A percentile compares a stretch with the other conserved stretches of the same genome.
Evolutionary conservation across 2,113 vertebrate species (phyloP).

Genomic region (Ptilorrhoa leucosticta): DNA sequence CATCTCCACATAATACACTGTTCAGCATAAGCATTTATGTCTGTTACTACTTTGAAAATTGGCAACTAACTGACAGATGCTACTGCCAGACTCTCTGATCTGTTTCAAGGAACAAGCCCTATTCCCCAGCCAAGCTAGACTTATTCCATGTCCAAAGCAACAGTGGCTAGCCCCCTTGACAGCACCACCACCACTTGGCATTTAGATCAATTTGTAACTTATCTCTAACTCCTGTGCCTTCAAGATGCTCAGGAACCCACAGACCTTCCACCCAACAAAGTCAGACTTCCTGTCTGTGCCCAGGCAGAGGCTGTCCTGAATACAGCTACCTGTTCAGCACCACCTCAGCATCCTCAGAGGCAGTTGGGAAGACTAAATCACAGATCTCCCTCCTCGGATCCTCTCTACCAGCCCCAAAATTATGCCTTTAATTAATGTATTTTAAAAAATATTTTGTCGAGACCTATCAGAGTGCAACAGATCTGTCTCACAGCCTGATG

Average conservation of each 20-base stretch:
- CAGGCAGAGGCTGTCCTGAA: neutral
- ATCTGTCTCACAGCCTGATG: neutral
- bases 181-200: neutral
- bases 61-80: neutral
- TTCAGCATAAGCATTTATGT: neutral
- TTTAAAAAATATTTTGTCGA: neutral
- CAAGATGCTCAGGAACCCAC: neutral
- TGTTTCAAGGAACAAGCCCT: neutral
- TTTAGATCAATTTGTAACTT: neutral
- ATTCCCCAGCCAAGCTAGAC: neutral
- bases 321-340: neutral
- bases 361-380: neutral
- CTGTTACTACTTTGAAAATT: neutral
- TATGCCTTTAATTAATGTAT: neutral
- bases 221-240: neutral
- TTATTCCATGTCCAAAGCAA: neutral
- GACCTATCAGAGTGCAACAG: neutral
- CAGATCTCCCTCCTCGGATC: neutral
- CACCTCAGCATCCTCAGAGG: neutral
- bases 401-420: neutral
- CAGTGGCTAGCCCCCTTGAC: accelerated
- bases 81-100: neutral
- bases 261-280: neutral
- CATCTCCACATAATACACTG: neutral
- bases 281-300: neutral